A percentile compares a stretch with the other conserved stretches of the same genome.
Evolutionary conservation across 2,888 invertebrate genomes (phyloP).

Genomic region (Nymphalis urticae): DNA sequence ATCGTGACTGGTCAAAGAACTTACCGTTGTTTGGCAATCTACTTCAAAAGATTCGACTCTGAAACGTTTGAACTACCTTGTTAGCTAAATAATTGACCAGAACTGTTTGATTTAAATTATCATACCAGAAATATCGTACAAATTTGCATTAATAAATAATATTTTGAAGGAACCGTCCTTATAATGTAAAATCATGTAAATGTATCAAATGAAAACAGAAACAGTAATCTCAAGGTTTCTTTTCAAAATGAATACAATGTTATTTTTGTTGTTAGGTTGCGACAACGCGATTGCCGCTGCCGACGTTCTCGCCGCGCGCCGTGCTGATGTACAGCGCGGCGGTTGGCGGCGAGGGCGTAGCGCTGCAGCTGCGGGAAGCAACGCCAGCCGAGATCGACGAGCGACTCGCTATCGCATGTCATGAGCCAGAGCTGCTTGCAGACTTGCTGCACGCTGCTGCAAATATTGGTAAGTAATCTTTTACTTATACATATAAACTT

Average conservation of each 20-base stretch:
- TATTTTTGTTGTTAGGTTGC: constrained; percentile 41
- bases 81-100: neutral
- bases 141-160: neutral
- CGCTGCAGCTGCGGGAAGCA: constrained; percentile 84
- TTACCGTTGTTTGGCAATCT: constrained; percentile 2
- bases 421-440: constrained; percentile 87
- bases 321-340: constrained; percentile 87
- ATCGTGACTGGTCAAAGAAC: constrained; percentile 16
- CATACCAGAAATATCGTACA: neutral
- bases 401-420: constrained; percentile 87
- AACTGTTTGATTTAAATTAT: constrained; percentile 5
- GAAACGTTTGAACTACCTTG: neutral
- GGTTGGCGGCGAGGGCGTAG: constrained; percentile 83
- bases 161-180: neutral
- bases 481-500: too few species aligned
- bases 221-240: too few species aligned
- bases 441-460: constrained; percentile 86
- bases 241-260: too few species aligned
- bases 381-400: constrained; percentile 81
- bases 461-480: constrained; percentile 65
- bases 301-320: constrained; percentile 82
- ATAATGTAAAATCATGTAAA: too few species aligned
- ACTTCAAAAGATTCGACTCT: constrained; percentile 18
- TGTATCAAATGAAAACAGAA: too few species aligned
- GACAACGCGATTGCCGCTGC: constrained; percentile 52